phyloP scores from a whole-genome alignment of 2,113 vertebrate genomes.

The Odontophorus gujanensis region DNA sequence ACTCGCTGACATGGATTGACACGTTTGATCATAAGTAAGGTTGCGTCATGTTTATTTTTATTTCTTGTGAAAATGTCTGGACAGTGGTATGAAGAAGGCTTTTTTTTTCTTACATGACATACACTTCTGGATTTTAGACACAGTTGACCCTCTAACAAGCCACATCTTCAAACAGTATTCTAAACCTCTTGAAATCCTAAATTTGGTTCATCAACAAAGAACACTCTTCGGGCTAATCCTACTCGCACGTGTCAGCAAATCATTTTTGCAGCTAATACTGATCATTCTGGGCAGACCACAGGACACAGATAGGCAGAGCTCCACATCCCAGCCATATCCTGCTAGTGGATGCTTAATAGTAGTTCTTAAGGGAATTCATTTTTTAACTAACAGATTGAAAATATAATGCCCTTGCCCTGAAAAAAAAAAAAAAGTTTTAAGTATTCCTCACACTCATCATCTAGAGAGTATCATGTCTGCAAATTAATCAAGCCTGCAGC shows the following conservation, averaged over 20 bases:
- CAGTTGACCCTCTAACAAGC: background rate
- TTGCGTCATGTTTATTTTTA: background rate
- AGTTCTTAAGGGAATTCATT: background rate
- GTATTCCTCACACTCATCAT: background rate
- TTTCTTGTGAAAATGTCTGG: background rate
- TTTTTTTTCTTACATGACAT: background rate
- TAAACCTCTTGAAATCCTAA: background rate
- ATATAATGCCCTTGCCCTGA: background rate
- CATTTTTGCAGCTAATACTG: conserved; percentile 7
- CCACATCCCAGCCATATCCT: background rate
- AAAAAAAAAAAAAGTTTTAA: background rate
- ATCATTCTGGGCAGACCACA: background rate
- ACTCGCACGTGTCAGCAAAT: conserved; percentile 1
- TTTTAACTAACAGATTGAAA: background rate
- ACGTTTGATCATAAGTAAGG: background rate
- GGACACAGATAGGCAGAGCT: background rate
- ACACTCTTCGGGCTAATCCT: background rate
- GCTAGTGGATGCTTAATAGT: background rate
- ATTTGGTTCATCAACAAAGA: conserved; percentile 1
- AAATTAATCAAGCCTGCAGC: conserved; percentile 36
- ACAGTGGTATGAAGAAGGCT: background rate
- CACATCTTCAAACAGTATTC: background rate
- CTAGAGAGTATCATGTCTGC: background rate
- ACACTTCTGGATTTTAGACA: background rate
- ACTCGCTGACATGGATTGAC: background rate